These are phyloP conservation scores for Sarcophaga rosellei DNA, from an alignment of 2,888 invertebrate genomes.

Conservation along the genomic window DNA sequence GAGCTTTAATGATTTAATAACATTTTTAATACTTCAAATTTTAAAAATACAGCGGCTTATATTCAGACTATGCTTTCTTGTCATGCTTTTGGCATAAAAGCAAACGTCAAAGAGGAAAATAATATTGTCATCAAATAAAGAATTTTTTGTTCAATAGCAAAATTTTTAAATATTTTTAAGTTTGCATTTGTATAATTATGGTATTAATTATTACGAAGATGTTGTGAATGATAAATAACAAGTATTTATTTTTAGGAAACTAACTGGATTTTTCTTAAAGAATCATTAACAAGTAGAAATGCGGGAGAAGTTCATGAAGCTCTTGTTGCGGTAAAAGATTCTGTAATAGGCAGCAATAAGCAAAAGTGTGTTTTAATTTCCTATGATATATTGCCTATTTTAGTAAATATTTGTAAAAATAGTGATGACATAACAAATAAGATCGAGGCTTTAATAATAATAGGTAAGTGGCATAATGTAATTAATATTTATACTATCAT, in stretches of 20 bases:
- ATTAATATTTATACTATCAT: background rate
- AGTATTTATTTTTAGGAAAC: background rate
- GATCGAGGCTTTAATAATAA: slow-evolving; percentile 24
- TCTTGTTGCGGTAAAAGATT: slow-evolving; percentile 14
- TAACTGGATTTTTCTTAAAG: slow-evolving; percentile 16
- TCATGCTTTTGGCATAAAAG: no score
- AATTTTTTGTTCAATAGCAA: background rate
- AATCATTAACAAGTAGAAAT: background rate
- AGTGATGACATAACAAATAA: slow-evolving; percentile 31
- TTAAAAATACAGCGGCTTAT: no score
- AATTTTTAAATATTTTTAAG: background rate
- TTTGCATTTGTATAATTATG: no score
- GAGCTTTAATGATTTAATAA: no score
- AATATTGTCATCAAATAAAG: no score
- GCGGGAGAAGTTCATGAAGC: slow-evolving; percentile 15
- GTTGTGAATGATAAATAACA: background rate
- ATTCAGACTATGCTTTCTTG: no score
- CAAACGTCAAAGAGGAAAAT: no score
- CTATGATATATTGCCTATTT: slow-evolving; percentile 17
- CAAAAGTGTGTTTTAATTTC: slow-evolving; percentile 17
- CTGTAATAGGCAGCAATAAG: slow-evolving; percentile 36
- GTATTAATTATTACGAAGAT: no score
- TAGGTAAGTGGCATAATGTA: slow-evolving; percentile 18
- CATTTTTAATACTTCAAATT: no score
- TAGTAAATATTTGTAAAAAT: slow-evolving; percentile 18